Evolutionary conservation across 1,140 invertebrate genomes (phyloP), one percentile per base, ranked within the genome.

Genomic region (Uloborus diversus): DNA sequence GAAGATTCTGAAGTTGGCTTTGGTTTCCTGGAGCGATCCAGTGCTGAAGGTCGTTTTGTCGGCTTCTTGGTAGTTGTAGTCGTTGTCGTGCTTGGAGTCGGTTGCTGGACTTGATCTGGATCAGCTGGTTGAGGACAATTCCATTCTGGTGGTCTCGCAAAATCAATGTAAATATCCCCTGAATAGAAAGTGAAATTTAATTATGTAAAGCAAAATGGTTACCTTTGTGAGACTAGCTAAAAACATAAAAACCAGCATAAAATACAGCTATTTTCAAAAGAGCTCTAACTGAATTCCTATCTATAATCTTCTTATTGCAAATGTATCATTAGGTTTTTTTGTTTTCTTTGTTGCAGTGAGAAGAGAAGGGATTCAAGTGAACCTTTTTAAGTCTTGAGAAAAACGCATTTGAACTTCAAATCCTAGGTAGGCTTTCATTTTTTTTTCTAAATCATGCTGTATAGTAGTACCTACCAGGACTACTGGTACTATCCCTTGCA

Each of bases 81-180:
- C 4, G 28, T 33, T 5, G 59, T 49, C 4, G 76, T 62, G 1
- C 30, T 56, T 1, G 73, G 35, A 4, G 62, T 5, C 1, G 25
- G 14, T 20, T 42, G 13, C 14, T 35, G 57, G 30, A 32, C 53
- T n/a, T 42, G 17, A 13, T 65, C 68, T 25, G 69, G 76, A 9
- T 85, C 82, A 83, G 95, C 94, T 0, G 94, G 94, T 87, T 93
- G 90, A 0, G 95, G 95, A 85, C 95, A 97, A 86, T 97, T 97
- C 95, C 95, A 97, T 81, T 91, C 90, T 3, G 95, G 94, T 7
- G 92, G 89, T 51, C 95, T 90, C 7, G 93, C 93, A 86, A 97
- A 97, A 84, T 96, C 93, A 51, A 97, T 90, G 73, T 94, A 91
- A 71, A 91, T 90, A 84, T 94, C 90, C 53, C 89, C 91, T 90